Percentiles rank a stretch among this genome's conserved stretches.
Conservation (phyloP, 2,797 vertebrate species). For the Oreonectes daqikongensis region DNA sequence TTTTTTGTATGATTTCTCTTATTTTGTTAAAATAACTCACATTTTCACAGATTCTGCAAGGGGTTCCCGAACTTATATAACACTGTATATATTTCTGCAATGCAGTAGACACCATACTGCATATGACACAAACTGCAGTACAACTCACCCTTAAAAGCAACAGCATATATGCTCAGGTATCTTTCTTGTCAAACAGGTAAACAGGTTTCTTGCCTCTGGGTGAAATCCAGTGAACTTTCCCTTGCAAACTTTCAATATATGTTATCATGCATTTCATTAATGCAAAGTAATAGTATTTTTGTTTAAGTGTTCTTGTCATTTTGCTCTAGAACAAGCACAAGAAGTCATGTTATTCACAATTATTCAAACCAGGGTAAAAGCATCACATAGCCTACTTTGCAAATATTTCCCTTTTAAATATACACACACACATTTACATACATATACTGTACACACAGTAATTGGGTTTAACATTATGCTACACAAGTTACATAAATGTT, state of each 20-base stretch:
- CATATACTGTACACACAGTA: background rate
- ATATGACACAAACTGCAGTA: too few relatives aligned
- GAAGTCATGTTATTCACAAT: background rate
- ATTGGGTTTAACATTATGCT: background rate
- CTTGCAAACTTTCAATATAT: background rate
- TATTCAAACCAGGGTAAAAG: background rate
- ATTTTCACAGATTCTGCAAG: too few relatives aligned
- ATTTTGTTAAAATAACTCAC: too few relatives aligned
- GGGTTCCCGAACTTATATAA: too few relatives aligned
- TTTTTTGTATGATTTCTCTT: too few relatives aligned
- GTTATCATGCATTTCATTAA: background rate
- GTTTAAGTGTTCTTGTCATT: background rate
- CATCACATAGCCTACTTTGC: background rate
- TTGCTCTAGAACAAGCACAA: background rate
- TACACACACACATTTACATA: background rate
- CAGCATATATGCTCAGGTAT: background rate
- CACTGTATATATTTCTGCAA: too few relatives aligned
- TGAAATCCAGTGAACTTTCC: background rate
- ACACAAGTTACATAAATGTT: slow-evolving; percentile 8
- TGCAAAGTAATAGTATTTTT: background rate
- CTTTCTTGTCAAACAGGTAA: background rate
- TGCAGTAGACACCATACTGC: too few relatives aligned
- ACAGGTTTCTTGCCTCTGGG: background rate
- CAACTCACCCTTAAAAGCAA: too few relatives aligned
- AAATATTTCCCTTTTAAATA: background rate